phyloP scores from a whole-genome alignment of 2,797 vertebrate genomes.

The Sebastes steindachneri region DNA sequence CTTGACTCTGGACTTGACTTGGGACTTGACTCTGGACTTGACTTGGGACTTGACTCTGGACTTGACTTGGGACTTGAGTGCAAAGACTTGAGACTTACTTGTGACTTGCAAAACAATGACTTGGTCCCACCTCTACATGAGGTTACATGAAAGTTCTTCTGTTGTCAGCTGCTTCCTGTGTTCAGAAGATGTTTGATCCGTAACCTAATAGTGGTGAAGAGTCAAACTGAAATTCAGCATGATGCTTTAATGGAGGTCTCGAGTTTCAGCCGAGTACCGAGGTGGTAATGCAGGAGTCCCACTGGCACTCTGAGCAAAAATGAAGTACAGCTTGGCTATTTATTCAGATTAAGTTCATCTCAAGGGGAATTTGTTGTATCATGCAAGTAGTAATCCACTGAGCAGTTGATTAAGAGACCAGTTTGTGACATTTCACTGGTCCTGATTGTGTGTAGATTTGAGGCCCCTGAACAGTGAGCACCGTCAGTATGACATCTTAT shows the following conservation, averaged over 20 bases:
- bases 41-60: no score
- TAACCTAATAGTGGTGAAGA: background rate
- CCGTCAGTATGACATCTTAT: background rate
- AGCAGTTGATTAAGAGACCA: background rate
- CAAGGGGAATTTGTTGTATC: slow-evolving; percentile 6
- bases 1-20: no score
- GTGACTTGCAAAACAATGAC: no score
- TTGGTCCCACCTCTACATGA: no score
- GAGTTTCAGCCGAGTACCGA: background rate
- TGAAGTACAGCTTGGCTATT: background rate
- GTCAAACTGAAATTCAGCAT: background rate
- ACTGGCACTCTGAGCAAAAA: background rate
- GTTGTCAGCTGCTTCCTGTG: background rate
- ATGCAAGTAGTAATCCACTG: background rate
- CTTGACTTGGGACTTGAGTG: no score
- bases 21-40: no score
- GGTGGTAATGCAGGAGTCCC: slow-evolving; percentile 11
- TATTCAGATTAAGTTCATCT: background rate
- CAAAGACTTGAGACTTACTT: no score
- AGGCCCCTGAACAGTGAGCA: no score
- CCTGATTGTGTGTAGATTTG: background rate
- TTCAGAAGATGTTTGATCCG: background rate
- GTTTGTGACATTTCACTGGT: background rate
- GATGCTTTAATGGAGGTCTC: background rate
- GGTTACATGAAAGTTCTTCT: background rate